A percentile compares a stretch with the other conserved stretches of the same genome.
Evolutionary conservation across 2,888 invertebrate genomes (phyloP).

Genomic region (Linnaemya tessellans): DNA sequence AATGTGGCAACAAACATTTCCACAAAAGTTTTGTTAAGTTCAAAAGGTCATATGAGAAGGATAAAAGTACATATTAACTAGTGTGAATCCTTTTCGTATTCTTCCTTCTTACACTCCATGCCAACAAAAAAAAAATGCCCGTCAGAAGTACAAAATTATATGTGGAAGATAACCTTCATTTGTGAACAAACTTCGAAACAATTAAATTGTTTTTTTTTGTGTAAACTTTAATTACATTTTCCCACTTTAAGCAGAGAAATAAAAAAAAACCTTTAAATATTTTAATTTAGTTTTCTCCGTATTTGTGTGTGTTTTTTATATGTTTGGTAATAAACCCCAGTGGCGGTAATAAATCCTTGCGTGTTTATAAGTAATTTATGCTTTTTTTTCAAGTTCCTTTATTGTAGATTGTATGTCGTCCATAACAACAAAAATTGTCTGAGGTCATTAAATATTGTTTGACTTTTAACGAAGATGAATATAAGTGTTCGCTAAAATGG

Average conservation of each 20-base stretch:
- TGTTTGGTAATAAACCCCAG: constrained; percentile 6
- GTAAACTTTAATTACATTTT: constrained; percentile 20
- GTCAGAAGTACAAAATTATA: not conserved
- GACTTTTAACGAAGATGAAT: constrained; percentile 7
- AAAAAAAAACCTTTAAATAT: constrained; percentile 7
- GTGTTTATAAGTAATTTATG: constrained; percentile 56
- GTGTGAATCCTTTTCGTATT: not conserved
- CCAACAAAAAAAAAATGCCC: constrained; percentile 9
- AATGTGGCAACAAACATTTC: not conserved
- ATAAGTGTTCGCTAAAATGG: not conserved
- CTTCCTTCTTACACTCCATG: not conserved
- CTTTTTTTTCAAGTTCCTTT: constrained; percentile 21
- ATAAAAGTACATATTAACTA: not conserved
- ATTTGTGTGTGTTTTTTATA: not conserved
- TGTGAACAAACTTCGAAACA: not conserved
- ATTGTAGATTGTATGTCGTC: constrained; percentile 10
- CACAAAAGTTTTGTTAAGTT: constrained; percentile 9
- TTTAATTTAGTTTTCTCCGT: constrained; percentile 2
- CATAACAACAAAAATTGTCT: constrained; percentile 53
- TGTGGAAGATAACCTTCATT: constrained; percentile 19
- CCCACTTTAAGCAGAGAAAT: constrained; percentile 12
- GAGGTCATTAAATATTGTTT: constrained; percentile 59
- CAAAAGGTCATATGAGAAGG: constrained; percentile 34
- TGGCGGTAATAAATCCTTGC: constrained; percentile 57
- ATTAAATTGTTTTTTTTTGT: constrained; percentile 6